Evolutionary conservation across 2,113 vertebrate species (phyloP).

Genomic region (Corythaixoides concolor): DNA sequence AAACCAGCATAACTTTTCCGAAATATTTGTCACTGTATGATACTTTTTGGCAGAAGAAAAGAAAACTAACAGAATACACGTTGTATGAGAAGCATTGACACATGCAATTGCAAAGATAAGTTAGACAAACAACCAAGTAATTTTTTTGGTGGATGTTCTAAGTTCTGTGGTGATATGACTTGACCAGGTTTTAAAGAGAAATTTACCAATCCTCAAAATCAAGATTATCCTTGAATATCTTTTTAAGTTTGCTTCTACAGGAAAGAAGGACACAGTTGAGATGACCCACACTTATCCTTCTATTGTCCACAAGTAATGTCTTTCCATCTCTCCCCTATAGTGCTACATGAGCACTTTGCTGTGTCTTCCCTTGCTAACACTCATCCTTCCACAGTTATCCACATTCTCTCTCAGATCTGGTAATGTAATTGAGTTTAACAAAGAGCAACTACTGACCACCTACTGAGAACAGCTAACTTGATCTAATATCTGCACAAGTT

Average conservation of each 20-base stretch:
- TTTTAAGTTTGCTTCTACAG: neutral
- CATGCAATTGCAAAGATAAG: neutral
- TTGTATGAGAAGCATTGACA: neutral
- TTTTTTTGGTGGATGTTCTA: neutral
- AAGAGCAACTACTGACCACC: neutral
- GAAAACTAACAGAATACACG: neutral
- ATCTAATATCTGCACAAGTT: neutral
- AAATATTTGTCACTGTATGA: neutral
- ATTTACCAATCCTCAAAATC: neutral
- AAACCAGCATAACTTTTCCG: neutral
- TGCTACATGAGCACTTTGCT: neutral
- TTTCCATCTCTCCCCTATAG: neutral
- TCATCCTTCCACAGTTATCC: neutral
- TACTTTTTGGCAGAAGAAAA: neutral
- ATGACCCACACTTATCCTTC: neutral
- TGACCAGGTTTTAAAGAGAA: neutral
- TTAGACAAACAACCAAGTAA: neutral
- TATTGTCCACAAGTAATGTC: neutral
- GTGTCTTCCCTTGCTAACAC: rapidly evolving
- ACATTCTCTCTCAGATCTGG: neutral
- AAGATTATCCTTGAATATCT: neutral
- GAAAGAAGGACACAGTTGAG: neutral
- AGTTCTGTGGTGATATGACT: neutral
- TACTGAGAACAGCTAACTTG: neutral
- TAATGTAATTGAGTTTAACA: neutral